phyloP scores from a whole-genome alignment of 2,888 invertebrate genomes.

The Phasia obesa region DNA sequence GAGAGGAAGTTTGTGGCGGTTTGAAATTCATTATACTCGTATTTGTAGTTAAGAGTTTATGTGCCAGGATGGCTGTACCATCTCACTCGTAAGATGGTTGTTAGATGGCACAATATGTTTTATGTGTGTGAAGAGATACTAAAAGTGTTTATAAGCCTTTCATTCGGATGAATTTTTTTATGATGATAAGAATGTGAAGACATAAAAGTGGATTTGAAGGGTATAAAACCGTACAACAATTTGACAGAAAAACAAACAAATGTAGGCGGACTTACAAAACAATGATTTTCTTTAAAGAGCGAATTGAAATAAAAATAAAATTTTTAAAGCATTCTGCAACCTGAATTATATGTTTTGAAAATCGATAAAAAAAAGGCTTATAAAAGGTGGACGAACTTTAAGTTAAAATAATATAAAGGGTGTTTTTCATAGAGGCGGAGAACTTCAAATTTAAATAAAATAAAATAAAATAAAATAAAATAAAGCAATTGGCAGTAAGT shows the following conservation, averaged over 20 bases:
- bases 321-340: background rate
- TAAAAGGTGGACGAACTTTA: no score
- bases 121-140: conserved; percentile 49
- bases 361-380: no score
- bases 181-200: conserved; percentile 26
- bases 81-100: conserved; percentile 36
- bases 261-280: background rate
- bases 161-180: conserved; percentile 12
- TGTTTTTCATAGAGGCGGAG: no score
- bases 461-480: no score
- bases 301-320: conserved; percentile 4
- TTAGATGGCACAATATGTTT: conserved; percentile 50
- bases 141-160: conserved; percentile 68
- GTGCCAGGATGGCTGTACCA: conserved; percentile 36
- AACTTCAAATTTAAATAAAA: no score
- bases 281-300: conserved; percentile 8
- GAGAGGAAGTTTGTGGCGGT: background rate
- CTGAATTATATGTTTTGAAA: no score
- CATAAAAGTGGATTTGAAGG: conserved; percentile 47
- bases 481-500: no score
- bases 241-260: background rate
- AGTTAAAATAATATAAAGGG: no score
- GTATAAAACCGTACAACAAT: conserved; percentile 29
- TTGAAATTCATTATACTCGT: conserved; percentile 28
- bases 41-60: background rate